Evolutionary conservation across 2,888 invertebrate species (phyloP), one percentile per base, ranked within the genome.

Genomic region (Sinelater perroti): DNA sequence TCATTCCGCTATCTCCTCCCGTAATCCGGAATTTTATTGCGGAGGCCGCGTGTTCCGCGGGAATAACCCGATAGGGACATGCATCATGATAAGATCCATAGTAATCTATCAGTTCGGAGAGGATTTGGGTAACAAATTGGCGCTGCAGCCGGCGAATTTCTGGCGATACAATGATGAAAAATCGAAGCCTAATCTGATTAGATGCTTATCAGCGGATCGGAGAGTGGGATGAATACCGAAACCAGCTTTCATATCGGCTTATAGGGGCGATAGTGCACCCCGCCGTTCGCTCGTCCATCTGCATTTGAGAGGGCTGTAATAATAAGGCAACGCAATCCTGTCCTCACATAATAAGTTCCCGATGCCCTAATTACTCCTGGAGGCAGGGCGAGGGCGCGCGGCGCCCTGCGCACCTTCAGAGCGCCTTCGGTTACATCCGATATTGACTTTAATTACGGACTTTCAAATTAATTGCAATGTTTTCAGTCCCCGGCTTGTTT

Each of bases 311-410:
- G 53, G 53, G 53, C 26, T 44, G 33, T 33, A 36, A 64, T 64
- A 67, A 65, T 66, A 62, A 67, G 66, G 67, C 67, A 67, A 66
- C 61, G 64, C 63, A 61, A 65, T 68, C 62, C 62, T 52, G 57
- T 57, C 59, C 62, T 44, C 64, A 64, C 63, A 70, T 71, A 71
- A 72, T 70, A 67, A 70, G 66, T 69, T 70, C 69, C 70, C 69
- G 67, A 69, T 69, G 67, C 68, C 63, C 69, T 69, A 70, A 71
- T 72, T 70, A 71, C 67, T 65, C 61, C 44, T 60, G 62, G 54
- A 57, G 58, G 33, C 17, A 8, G 38, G 20, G 7, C 11, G n/a
- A 20, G n/a, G 38, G 50, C 13, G 7, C 10, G 26, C 26, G 28
- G 38, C 16, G 5, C 13, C 28, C 16, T 5, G 13, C n/a, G 16